Evolutionary conservation across 2,797 vertebrate genomes (phyloP), one percentile per base, ranked within the genome.

Genomic region (Dicrostonyx torquatus): DNA sequence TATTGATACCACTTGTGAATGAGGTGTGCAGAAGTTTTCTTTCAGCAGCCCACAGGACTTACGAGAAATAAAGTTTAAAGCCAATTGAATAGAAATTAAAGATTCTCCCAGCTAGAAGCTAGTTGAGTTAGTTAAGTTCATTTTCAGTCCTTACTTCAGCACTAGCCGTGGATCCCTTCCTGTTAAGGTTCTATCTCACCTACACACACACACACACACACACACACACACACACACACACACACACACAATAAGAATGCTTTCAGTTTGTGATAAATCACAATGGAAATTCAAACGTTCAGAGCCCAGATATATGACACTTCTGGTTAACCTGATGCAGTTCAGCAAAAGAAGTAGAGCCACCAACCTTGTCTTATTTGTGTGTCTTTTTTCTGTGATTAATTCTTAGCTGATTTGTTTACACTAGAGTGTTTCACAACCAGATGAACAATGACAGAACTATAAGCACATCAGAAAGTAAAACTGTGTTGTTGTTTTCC

Each of bases 61-160:
- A 82, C 43, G 50, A 53, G 37, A 83, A 90, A 90, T 92, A 70
- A 89, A 95, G 7, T 34, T 93, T 78, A 72, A 86, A 89, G 26
- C 2, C 17, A 29, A 66, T 45, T 64, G 43, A 87, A 68, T 14
- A 88, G 7, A 60, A 8, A 45, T 66, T 72, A 4, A 55, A 92
- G 84, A 84, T 79, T 83, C 60, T 86, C 17, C 14, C 34, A 53
- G 40, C 12, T 60, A 70, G 45, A 87, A 93, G 24, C 20, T 31
- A 75, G 5, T 62, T 96, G 55, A 89, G 48, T n/a, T 80, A 86
- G 34, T 80, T 31, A 85, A 12, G 0, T 1, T 10, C 5, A n/a
- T 58, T 58, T 58, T 58, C 55, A 22, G 55, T 22, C 55, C 20
- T 94, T 90, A 48, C 26, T 76, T 82, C 68, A 86, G 12, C 10